Evolutionary conservation across 2,113 vertebrate species (phyloP).

Genomic region (Passer montanus): DNA sequence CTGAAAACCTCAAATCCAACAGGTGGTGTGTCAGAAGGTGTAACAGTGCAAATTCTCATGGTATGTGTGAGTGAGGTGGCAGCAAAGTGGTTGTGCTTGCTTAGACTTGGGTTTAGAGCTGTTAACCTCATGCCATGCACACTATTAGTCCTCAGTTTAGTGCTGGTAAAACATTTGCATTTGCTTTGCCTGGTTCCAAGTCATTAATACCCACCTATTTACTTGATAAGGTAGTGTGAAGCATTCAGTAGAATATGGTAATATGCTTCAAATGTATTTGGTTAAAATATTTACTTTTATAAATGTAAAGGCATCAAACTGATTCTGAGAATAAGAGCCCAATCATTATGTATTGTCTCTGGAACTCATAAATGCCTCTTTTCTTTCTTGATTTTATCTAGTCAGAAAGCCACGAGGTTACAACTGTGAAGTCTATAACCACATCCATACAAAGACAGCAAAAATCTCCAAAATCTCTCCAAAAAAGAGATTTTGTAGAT

Average conservation of each 20-base stretch:
- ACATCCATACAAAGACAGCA: not conserved
- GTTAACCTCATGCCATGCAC: not conserved
- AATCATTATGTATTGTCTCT: not conserved
- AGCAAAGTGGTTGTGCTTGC: not conserved
- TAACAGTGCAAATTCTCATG: not conserved
- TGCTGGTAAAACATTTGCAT: not conserved
- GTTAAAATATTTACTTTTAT: not conserved
- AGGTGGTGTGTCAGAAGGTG: not conserved
- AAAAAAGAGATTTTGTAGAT: not conserved
- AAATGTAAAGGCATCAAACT: not conserved
- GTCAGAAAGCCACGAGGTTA: not conserved
- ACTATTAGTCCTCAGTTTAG: not conserved
- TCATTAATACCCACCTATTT: not conserved
- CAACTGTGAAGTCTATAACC: not conserved
- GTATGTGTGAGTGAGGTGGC: not conserved
- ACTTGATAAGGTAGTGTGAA: not conserved
- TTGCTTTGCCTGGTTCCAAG: not conserved
- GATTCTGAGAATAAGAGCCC: not conserved
- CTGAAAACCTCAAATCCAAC: not conserved
- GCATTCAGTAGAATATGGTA: not conserved
- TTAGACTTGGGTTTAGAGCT: not conserved
- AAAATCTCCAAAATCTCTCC: not conserved
- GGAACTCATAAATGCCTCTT: not conserved
- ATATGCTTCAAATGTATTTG: not conserved
- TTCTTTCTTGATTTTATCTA: not conserved